phyloP scores from a whole-genome alignment of 2,888 invertebrate genomes.

The Geophilus truncorum region DNA sequence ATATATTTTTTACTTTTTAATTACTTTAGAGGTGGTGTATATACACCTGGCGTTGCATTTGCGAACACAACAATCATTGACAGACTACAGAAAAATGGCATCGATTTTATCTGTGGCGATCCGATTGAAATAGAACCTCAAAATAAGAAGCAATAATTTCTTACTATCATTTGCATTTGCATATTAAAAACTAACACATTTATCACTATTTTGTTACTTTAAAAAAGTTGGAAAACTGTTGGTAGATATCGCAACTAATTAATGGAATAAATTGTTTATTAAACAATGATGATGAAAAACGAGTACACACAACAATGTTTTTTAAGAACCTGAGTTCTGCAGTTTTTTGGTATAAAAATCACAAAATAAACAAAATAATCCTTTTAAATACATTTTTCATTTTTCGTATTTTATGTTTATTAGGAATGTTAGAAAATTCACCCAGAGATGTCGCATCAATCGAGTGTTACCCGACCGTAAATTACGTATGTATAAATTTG shows the following conservation, averaged over 20 bases:
- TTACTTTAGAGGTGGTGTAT: slow-evolving; percentile 69
- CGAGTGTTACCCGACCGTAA: not conserved
- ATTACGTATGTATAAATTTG: not conserved
- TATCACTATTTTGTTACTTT: no score
- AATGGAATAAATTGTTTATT: no score
- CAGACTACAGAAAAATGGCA: slow-evolving; percentile 64
- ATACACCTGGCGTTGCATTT: slow-evolving; percentile 81
- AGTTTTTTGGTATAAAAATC: no score
- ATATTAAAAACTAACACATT: no score
- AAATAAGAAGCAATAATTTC: no score
- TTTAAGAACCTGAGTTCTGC: not conserved
- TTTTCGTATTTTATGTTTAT: not conserved
- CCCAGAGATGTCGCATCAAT: not conserved
- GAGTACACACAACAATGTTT: not conserved
- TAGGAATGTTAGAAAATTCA: not conserved
- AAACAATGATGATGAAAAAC: not conserved
- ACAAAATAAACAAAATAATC: no score
- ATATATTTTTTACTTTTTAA: not conserved
- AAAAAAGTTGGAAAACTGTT: no score
- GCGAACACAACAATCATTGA: slow-evolving; percentile 70
- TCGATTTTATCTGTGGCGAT: slow-evolving; percentile 13
- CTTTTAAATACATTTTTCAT: not conserved
- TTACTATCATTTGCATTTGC: no score
- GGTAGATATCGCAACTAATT: no score
- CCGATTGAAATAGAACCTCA: not conserved